Evolutionary conservation across 2,888 invertebrate genomes (phyloP).

Genomic region (Drosophila pegasa): DNA sequence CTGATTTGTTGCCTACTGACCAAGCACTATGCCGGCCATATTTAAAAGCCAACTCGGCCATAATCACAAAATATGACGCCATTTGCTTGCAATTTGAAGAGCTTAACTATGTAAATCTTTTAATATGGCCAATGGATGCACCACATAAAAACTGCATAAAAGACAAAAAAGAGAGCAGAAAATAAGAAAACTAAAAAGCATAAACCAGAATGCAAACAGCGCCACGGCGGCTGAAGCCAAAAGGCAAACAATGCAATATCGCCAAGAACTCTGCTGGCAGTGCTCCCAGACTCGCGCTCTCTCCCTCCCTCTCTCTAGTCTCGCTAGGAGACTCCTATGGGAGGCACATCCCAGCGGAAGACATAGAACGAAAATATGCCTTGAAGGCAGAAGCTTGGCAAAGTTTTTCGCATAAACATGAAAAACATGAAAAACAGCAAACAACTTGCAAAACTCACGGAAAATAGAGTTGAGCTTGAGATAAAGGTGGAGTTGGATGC

Average conservation of each 20-base stretch:
- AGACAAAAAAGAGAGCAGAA: slow-evolving; percentile 26
- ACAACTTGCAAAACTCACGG: slow-evolving; percentile 67
- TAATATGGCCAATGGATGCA: slow-evolving; percentile 71
- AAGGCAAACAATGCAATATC: slow-evolving; percentile 77
- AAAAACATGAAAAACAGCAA: slow-evolving; percentile 79
- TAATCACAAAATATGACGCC: slow-evolving; percentile 69
- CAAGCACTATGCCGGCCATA: slow-evolving; percentile 22
- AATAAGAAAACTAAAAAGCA: slow-evolving; percentile 33
- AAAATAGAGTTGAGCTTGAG: slow-evolving; percentile 29
- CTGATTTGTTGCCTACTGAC: slow-evolving; percentile 43
- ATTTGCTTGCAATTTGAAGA: slow-evolving; percentile 62
- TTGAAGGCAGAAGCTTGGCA: slow-evolving; percentile 55
- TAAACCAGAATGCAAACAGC: slow-evolving; percentile 77
- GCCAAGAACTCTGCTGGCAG: slow-evolving; percentile 57
- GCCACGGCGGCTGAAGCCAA: slow-evolving; percentile 63
- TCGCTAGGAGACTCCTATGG: neutral
- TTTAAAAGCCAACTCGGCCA: slow-evolving; percentile 30
- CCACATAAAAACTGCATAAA: slow-evolving; percentile 63
- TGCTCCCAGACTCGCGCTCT: slow-evolving; percentile 31
- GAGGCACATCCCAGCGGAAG: slow-evolving; percentile 33
- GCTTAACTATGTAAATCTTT: slow-evolving; percentile 76
- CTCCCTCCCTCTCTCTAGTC: neutral
- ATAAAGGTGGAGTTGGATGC: neutral
- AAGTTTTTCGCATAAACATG: slow-evolving; percentile 76
- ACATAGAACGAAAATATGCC: slow-evolving; percentile 64